Percentiles rank a stretch among this genome's conserved stretches.
Conservation (phyloP, 2,113 vertebrate genomes). For the Lampris megalopsis region DNA sequence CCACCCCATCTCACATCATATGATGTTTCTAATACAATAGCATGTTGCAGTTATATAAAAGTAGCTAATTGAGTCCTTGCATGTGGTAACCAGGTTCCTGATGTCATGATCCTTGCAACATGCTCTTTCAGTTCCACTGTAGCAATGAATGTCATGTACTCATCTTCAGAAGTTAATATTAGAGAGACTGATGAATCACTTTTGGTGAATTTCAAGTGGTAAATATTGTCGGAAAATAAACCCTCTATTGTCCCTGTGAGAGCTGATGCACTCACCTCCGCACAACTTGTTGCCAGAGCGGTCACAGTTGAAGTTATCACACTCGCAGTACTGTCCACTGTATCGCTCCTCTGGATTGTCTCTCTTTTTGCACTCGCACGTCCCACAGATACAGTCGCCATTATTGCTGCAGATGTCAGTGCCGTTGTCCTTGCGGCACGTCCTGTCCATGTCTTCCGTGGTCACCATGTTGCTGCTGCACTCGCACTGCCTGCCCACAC, state of each 20-base stretch:
- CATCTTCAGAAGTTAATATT: too few relatives aligned
- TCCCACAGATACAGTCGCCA: slow-evolving; percentile 97
- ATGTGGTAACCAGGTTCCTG: too few relatives aligned
- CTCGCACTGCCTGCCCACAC: slow-evolving; percentile 92
- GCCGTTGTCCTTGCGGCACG: slow-evolving; percentile 93
- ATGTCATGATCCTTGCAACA: too few relatives aligned
- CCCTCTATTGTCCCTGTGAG: too few relatives aligned
- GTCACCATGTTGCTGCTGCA: slow-evolving; percentile 96
- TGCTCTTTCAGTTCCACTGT: too few relatives aligned
- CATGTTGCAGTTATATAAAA: too few relatives aligned
- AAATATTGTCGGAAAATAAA: too few relatives aligned
- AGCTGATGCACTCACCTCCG: slow-evolving; percentile 85
- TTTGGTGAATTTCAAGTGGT: too few relatives aligned
- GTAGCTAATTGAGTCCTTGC: too few relatives aligned
- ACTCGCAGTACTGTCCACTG: slow-evolving; percentile 94
- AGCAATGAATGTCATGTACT: too few relatives aligned
- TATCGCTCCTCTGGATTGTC: slow-evolving; percentile 94
- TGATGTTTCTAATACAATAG: neutral
- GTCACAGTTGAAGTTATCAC: slow-evolving; percentile 99
- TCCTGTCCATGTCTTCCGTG: slow-evolving; percentile 96
- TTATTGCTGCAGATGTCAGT: slow-evolving; percentile 97
- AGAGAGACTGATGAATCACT: too few relatives aligned
- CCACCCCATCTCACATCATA: neutral
- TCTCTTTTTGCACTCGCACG: slow-evolving; percentile 94
- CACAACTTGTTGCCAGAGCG: slow-evolving; percentile 94